Evolutionary conservation across 2,797 vertebrate species (phyloP).

Genomic region (Sphenodon punctatus): DNA sequence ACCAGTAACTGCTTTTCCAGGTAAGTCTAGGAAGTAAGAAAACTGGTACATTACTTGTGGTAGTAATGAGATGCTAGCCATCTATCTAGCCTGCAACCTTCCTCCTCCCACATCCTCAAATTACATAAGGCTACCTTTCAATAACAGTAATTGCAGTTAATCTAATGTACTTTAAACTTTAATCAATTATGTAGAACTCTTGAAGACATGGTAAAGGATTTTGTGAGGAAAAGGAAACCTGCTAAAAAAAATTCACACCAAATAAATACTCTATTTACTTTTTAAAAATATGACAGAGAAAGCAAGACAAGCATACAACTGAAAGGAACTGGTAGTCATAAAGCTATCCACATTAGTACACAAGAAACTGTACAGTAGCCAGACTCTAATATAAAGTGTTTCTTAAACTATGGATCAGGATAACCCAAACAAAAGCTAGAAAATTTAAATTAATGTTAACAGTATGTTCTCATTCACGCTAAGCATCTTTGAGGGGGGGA

Average conservation of each 20-base stretch:
- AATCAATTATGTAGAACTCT: no score
- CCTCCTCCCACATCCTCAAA: neutral
- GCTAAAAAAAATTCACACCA: no score
- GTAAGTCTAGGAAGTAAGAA: no score
- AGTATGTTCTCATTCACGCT: slow-evolving; percentile 32
- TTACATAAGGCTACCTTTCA: neutral
- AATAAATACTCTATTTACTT: neutral
- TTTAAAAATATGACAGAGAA: neutral
- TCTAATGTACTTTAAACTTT: no score
- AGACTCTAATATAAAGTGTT: neutral
- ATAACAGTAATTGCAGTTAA: neutral
- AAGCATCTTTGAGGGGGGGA: no score
- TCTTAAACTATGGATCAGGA: neutral
- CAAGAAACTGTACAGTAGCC: neutral
- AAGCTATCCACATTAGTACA: neutral
- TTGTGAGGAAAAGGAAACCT: no score
- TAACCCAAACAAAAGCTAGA: slow-evolving; percentile 45
- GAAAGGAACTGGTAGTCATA: neutral
- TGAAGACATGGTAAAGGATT: no score
- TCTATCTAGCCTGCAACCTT: neutral
- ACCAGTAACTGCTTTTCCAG: no score
- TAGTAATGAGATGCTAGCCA: neutral
- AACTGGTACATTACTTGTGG: no score
- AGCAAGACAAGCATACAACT: neutral
- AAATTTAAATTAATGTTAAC: slow-evolving; percentile 20